phyloP scores from a whole-genome alignment of 1,140 invertebrate species.

The Lerema accius region DNA sequence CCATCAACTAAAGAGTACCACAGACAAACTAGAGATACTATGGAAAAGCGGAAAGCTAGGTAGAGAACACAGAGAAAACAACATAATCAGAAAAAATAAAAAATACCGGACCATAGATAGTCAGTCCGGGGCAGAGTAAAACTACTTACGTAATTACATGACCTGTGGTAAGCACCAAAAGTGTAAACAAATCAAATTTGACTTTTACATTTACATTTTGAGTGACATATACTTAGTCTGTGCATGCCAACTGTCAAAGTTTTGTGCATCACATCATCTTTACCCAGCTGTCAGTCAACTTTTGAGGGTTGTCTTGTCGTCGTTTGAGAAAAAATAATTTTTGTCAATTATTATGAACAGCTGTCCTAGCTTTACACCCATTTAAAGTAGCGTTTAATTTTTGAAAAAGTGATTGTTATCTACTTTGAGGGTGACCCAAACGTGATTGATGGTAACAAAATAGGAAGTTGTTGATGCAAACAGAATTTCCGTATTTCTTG shows the following conservation, averaged over 20 bases:
- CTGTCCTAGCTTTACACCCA: slow-evolving; percentile 37
- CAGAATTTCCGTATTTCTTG: slow-evolving; percentile 34
- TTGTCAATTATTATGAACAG: slow-evolving; percentile 48
- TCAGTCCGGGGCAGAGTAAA: no score
- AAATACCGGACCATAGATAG: no score
- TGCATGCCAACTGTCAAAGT: neutral
- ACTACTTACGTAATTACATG: no score
- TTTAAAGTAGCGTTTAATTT: slow-evolving; percentile 26
- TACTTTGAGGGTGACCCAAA: slow-evolving; percentile 21
- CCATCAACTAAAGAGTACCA: neutral
- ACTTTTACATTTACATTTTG: no score
- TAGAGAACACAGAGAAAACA: no score
- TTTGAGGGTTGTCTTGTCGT: slow-evolving; percentile 10
- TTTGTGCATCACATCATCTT: neutral
- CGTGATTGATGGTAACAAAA: slow-evolving; percentile 37
- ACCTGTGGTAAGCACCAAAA: no score
- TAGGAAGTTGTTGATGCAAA: slow-evolving; percentile 23
- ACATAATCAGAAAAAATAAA: no score
- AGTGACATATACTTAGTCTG: no score
- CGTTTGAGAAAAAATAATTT: slow-evolving; percentile 24
- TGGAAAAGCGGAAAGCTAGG: no score
- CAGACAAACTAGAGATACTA: neutral
- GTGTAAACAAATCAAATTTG: no score
- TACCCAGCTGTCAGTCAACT: neutral
- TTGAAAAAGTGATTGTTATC: slow-evolving; percentile 23